phyloP scores from a whole-genome alignment of 1,140 invertebrate species.

The Drosophila melanogaster region Release_6_plus_ISO1_MT NC_004354.4:2244001-2244500 shows the following conservation, averaged over 20 bases:
- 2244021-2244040: slow-evolving; percentile 1
- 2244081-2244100: slow-evolving; percentile 14
- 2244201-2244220: background rate
- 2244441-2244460: slow-evolving; percentile 81
- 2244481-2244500: slow-evolving; percentile 74
- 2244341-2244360: background rate
- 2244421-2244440: slow-evolving; percentile 53
- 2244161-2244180: slow-evolving; percentile 5
- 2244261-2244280: background rate
- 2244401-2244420: slow-evolving; percentile 1
- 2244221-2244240: background rate
- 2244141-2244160: slow-evolving; percentile 4
- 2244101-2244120: slow-evolving; percentile 12
- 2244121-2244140: slow-evolving; percentile 1
- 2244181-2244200: background rate
- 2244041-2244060: background rate
- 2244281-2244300: background rate
- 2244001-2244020: background rate
- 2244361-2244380: slow-evolving; percentile 1
- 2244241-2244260: background rate
- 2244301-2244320: background rate
- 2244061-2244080: background rate
- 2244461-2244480: slow-evolving; percentile 76
- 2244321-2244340: background rate
- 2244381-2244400: slow-evolving; percentile 6